Percentiles rank a stretch among this genome's conserved stretches.
These are phyloP conservation scores for Borostomias antarcticus DNA, from an alignment of 2,797 vertebrate genomes.

Conservation along the genomic window DNA sequence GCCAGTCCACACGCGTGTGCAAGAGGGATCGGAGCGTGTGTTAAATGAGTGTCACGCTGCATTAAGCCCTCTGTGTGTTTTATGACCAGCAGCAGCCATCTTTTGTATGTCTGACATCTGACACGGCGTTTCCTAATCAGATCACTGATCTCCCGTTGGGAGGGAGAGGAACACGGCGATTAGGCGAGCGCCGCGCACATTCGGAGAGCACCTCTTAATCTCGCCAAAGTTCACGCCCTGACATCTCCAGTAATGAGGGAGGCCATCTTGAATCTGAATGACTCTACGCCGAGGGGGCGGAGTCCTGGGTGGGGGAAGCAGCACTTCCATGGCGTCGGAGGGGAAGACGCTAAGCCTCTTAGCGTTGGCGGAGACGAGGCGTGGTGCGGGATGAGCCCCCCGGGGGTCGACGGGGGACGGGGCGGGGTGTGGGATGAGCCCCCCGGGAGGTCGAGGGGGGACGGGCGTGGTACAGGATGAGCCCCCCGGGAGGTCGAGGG, in stretches of 20 bases:
- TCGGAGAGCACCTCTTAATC: constrained; percentile 44
- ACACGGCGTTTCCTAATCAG: constrained; percentile 48
- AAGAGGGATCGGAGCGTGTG: constrained; percentile 24
- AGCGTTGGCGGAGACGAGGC: constrained; percentile 57
- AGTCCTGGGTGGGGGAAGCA: constrained; percentile 46
- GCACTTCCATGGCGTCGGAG: constrained; percentile 60
- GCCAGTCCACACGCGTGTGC: constrained; percentile 35
- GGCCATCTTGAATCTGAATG: constrained; percentile 51
- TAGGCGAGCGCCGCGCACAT: constrained; percentile 48
- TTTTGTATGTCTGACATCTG: constrained; percentile 45
- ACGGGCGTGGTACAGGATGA: not conserved
- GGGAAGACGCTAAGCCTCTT: constrained; percentile 64
- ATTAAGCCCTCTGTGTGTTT: constrained; percentile 43
- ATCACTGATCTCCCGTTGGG: constrained; percentile 42
- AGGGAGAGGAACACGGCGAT: constrained; percentile 50
- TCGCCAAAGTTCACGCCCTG: constrained; percentile 28
- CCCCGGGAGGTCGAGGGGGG: not conserved
- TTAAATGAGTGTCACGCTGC: constrained; percentile 47
- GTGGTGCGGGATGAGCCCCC: constrained; percentile 27
- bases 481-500: not conserved
- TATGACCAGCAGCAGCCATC: constrained; percentile 17
- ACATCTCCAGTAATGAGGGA: constrained; percentile 49
- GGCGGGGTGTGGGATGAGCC: not conserved
- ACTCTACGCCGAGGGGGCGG: constrained; percentile 23
- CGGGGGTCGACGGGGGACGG: not conserved